Percentiles rank a stretch among this genome's conserved stretches.
Conservation (phyloP, 2,888 invertebrate species). For the Drosophila pegasa region DNA sequence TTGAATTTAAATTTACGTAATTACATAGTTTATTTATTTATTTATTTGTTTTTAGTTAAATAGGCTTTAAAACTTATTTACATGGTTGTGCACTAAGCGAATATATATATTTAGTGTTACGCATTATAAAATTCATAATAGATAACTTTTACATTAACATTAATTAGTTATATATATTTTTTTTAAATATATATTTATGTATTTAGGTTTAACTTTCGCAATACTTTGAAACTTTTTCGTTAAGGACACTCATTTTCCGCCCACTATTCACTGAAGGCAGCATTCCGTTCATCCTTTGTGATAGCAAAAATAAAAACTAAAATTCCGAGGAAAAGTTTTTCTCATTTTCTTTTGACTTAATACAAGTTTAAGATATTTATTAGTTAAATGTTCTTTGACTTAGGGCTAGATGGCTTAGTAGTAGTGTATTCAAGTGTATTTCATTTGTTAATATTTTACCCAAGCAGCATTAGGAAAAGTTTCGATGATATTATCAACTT, state of each 20-base stretch:
- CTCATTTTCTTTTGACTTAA: slow-evolving; percentile 20
- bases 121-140: slow-evolving; percentile 64
- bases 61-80: slow-evolving; percentile 73
- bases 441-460: slow-evolving; percentile 59
- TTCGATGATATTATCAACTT: slow-evolving; percentile 22
- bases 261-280: slow-evolving; percentile 16
- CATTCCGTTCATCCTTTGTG: slow-evolving; percentile 16
- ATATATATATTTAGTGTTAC: slow-evolving; percentile 49
- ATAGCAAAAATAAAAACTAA: slow-evolving; percentile 20
- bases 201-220: slow-evolving; percentile 43
- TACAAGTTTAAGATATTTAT: slow-evolving; percentile 46
- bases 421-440: slow-evolving; percentile 40
- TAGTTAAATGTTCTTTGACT: slow-evolving; percentile 43
- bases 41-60: slow-evolving; percentile 61
- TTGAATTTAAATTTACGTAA: slow-evolving; percentile 36
- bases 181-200: slow-evolving; percentile 19
- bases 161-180: slow-evolving; percentile 47
- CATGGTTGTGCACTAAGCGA: slow-evolving; percentile 74
- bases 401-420: slow-evolving; percentile 64
- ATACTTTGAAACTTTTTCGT: slow-evolving; percentile 53
- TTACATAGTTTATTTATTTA: slow-evolving; percentile 72
- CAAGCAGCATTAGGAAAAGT: slow-evolving; percentile 54
- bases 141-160: slow-evolving; percentile 50
- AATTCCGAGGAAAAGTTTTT: slow-evolving; percentile 10
- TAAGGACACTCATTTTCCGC: slow-evolving; percentile 70